A percentile compares a stretch with the other conserved stretches of the same genome.
These are phyloP conservation scores for Eurosta solidaginis DNA, from an alignment of 1,140 invertebrate genomes.

Conservation along the genomic window DNA sequence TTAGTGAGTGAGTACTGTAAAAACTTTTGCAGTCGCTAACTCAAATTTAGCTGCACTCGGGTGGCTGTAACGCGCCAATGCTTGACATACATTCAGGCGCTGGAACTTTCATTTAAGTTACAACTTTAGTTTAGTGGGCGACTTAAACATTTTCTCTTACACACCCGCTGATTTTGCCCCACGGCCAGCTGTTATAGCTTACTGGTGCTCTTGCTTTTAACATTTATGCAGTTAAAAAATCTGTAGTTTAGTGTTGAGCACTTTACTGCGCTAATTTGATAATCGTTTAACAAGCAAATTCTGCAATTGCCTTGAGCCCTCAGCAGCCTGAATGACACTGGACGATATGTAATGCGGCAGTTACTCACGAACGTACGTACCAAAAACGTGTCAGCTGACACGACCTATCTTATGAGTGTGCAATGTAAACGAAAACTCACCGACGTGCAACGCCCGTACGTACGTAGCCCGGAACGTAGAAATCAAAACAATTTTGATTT, in stretches of 20 bases:
- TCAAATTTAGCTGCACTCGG: no score
- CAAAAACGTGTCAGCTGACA: no score
- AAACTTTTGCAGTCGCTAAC: no score
- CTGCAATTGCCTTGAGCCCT: background rate
- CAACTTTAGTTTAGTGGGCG: background rate
- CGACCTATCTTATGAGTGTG: no score
- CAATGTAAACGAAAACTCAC: no score
- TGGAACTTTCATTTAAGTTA: constrained; percentile 10
- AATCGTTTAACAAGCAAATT: background rate
- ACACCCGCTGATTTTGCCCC: background rate
- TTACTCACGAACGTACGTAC: no score
- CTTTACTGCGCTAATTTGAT: constrained; percentile 2
- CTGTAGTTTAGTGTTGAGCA: background rate
- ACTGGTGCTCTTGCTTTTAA: background rate
- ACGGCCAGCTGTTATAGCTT: background rate
- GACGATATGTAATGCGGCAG: no score
- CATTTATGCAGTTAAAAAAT: background rate
- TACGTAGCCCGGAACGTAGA: no score
- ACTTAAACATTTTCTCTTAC: background rate
- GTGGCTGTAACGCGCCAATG: background rate
- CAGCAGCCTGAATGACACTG: no score
- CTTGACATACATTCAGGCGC: constrained; percentile 24
- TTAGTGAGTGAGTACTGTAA: no score
- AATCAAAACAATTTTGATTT: no score
- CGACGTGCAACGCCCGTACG: no score